Evolutionary conservation across 2,113 vertebrate genomes (phyloP).

Genomic region (Stegostoma tigrinum): DNA sequence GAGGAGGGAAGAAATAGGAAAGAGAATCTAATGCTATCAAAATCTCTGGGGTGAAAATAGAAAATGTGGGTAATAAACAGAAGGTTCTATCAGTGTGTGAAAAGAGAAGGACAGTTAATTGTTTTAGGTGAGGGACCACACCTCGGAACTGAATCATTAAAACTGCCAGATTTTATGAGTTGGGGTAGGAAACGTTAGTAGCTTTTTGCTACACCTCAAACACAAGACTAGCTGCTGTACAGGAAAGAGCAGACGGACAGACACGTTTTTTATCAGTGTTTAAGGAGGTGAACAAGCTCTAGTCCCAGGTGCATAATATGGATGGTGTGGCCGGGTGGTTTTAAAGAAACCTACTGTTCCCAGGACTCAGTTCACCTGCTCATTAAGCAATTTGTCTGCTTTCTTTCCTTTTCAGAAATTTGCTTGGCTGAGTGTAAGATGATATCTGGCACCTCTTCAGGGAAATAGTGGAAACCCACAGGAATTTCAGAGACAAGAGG

Average conservation of each 20-base stretch:
- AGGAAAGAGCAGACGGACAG: not conserved
- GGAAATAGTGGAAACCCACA: constrained; percentile 53
- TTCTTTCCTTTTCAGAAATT: constrained; percentile 63
- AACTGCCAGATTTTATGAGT: not conserved
- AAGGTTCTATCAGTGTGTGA: constrained; percentile 5
- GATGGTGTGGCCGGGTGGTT: not conserved
- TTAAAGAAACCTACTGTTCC: constrained; percentile 40
- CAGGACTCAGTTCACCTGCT: constrained; percentile 59
- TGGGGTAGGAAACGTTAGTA: not conserved
- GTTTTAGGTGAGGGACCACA: not conserved
- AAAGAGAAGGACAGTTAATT: not conserved
- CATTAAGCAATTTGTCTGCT: constrained; percentile 71
- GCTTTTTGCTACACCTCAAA: not conserved
- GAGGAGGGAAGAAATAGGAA: not conserved
- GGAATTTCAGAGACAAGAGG: constrained; percentile 42
- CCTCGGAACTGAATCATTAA: not conserved
- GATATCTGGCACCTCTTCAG: constrained; percentile 60
- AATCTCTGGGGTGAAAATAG: not conserved
- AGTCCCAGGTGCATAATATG: not conserved
- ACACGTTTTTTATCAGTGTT: not conserved
- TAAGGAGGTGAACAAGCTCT: not conserved
- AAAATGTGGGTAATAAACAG: not conserved
- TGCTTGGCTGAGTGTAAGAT: constrained; percentile 67
- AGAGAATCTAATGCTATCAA: constrained; percentile 1
- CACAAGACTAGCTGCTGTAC: constrained; percentile 25